Evolutionary conservation across 2,888 invertebrate genomes (phyloP), one percentile per base, ranked within the genome.

Genomic region (Drosophila cognata): DNA sequence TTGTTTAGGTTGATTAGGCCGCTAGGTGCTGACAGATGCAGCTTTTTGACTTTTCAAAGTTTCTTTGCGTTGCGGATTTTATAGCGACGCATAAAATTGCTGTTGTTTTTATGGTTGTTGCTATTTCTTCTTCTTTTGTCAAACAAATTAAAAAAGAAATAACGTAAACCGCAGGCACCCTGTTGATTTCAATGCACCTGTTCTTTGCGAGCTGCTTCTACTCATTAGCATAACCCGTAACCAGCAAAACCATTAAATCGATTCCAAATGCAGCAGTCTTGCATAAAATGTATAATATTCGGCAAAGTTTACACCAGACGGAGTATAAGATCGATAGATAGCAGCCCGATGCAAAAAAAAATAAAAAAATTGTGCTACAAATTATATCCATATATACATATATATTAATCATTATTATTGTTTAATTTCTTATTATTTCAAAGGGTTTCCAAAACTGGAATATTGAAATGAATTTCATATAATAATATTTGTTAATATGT

Each of bases 11-110:
- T 80, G 80, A 80, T 79, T 77, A 80, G 80, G 66, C 74, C 41
- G 59, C 68, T 60, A 77, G 77, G 64, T 80, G 80, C 80, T 80
- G 80, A 80, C 80, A 74, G 74, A 53, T 46, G 80, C 74, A 80
- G 77, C 77, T 79, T 79, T 75, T 60, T n/a, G 61, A 61, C 51
- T 48, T 61, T 67, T 65, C 31, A 43, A 55, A 58, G 38, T 10
- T 28, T 48, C 35, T 46, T 36, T 50, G 33, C 38, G 13, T 41
- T 59, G 41, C 52, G 46, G 28, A 35, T 62, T 73, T 70, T 68
- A 79, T 72, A 56, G 63, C 57, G 68, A 50, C 64, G 33, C 64
- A 63, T 60, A 18, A 66, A 60, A 13, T 43, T 28, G 38, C n/a
- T 60, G 61, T 29, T 52, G 28, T 46, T 46, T 46, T 46, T 46